Conservation (phyloP, 1,140 invertebrate genomes). For the Pissodes strobi region DNA sequence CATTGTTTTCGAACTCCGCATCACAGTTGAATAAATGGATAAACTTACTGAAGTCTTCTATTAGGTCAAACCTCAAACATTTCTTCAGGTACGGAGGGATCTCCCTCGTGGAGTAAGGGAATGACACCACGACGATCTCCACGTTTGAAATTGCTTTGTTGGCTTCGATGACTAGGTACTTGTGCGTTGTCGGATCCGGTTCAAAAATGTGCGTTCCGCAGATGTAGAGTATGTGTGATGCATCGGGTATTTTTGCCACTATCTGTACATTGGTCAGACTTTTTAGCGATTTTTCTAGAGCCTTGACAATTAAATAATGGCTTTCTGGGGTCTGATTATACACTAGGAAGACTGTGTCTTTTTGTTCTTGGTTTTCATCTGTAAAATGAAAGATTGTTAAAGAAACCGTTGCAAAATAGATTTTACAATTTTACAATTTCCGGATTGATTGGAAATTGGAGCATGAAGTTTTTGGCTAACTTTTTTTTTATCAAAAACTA, state of each 20-base stretch:
- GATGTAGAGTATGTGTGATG: conserved; percentile 39
- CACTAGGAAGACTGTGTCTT: conserved; percentile 30
- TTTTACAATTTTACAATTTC: too few relatives aligned
- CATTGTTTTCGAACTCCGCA: conserved; percentile 15
- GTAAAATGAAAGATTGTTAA: conserved; percentile 1
- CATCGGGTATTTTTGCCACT: conserved; percentile 25
- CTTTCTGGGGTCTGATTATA: conserved; percentile 40
- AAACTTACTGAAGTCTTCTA: conserved; percentile 39
- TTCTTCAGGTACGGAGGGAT: conserved; percentile 31
- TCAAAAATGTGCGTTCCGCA: conserved; percentile 30
- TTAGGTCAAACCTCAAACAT: conserved; percentile 31
- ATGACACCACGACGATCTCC: conserved; percentile 26
- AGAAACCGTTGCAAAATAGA: conserved; percentile 7
- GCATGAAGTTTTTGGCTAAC: too few relatives aligned
- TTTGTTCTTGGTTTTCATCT: conserved; percentile 13
- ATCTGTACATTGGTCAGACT: conserved; percentile 26
- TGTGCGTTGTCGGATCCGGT: conserved; percentile 29
- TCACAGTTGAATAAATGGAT: conserved; percentile 30
- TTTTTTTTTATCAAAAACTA: too few relatives aligned
- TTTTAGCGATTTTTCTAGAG: conserved; percentile 30
- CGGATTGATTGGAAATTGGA: too few relatives aligned
- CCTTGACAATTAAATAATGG: conserved; percentile 37
- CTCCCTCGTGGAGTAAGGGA: conserved; percentile 38
- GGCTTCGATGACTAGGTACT: conserved; percentile 30
- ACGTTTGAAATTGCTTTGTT: conserved; percentile 19